These are phyloP conservation scores for Caligus rogercresseyi DNA, from an alignment of 1,140 invertebrate genomes.

Conservation along the genomic window DNA sequence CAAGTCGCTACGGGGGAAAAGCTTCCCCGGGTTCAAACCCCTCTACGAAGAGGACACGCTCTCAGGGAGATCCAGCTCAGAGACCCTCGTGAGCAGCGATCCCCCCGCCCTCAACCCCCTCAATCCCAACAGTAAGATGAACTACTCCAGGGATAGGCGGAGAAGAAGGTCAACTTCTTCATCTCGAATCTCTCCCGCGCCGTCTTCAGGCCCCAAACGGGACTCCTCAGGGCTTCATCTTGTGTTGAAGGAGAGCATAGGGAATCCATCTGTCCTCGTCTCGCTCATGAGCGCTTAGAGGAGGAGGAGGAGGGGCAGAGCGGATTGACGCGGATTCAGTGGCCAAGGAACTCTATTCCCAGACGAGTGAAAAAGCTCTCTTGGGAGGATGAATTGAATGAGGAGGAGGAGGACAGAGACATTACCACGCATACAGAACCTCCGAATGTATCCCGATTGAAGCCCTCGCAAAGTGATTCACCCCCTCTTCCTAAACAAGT, in stretches of 20 bases:
- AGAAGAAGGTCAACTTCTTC: too few species aligned
- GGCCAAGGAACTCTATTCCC: slow-evolving; percentile 39
- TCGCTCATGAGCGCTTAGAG: neutral
- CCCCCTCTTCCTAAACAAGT: neutral
- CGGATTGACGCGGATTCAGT: slow-evolving; percentile 25
- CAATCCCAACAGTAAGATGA: neutral
- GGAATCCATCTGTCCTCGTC: neutral
- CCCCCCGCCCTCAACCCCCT: neutral
- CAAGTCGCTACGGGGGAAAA: too few species aligned
- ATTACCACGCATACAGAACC: neutral
- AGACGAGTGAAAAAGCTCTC: slow-evolving; percentile 48
- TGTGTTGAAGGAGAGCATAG: neutral
- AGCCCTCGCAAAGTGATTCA: neutral
- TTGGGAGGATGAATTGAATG: slow-evolving; percentile 44
- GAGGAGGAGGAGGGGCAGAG: neutral
- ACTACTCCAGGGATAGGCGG: neutral
- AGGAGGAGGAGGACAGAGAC: slow-evolving; percentile 20
- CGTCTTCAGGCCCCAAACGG: neutral
- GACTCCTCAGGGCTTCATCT: neutral
- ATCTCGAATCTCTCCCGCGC: neutral
- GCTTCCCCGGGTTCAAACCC: neutral
- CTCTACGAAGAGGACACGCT: neutral
- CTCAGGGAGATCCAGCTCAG: neutral
- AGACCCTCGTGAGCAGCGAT: neutral
- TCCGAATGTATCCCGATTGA: neutral